Percentiles rank a stretch among this genome's conserved stretches.
phyloP scores from a whole-genome alignment of 2,797 vertebrate species.

The Avahi laniger region DNA sequence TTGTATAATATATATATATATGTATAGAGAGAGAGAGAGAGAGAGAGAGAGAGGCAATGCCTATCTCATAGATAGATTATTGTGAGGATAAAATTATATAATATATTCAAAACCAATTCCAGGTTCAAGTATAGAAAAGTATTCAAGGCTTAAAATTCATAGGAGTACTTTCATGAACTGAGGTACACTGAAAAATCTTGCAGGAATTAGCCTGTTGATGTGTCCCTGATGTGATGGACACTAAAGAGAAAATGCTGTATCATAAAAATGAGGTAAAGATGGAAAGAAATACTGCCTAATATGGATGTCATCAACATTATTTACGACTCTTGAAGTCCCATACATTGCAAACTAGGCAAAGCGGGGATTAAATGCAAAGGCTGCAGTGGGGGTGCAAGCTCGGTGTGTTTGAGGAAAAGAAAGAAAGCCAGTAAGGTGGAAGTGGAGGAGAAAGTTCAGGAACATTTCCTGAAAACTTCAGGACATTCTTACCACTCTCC shows the following conservation, averaged over 20 bases:
- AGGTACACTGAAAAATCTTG: background rate
- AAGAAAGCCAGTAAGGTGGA: background rate
- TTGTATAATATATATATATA: background rate
- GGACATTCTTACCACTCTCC: background rate
- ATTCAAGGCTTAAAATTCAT: background rate
- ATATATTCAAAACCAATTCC: background rate
- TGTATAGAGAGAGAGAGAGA: no score
- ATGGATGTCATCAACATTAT: background rate
- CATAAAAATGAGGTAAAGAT: background rate
- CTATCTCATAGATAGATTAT: background rate
- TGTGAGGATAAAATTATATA: background rate
- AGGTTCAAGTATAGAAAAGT: background rate
- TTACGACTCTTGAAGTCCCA: background rate
- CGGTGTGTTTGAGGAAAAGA: background rate
- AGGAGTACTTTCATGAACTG: background rate
- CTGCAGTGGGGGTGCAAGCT: fast-evolving
- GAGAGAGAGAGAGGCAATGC: no score
- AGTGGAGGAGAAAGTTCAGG: background rate
- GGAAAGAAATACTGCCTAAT: background rate
- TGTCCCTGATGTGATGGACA: background rate
- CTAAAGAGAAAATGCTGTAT: background rate
- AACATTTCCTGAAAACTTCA: background rate
- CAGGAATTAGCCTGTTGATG: background rate
- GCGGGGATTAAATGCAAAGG: background rate
- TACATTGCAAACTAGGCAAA: background rate